These are phyloP conservation scores for Epinephelus malabaricus DNA, from an alignment of 2,797 vertebrate species.

Conservation along the genomic window DNA sequence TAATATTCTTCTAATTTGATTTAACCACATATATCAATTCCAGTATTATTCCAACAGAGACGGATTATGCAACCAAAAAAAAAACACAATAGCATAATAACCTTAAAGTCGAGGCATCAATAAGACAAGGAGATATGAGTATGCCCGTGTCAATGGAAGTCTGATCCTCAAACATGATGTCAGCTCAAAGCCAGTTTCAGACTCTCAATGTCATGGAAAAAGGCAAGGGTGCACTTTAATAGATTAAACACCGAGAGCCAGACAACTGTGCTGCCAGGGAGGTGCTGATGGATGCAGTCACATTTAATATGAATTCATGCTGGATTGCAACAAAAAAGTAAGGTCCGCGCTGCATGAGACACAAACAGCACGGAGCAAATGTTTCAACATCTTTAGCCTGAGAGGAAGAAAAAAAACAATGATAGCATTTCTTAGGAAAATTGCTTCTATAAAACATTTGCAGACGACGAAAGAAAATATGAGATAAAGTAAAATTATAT, in stretches of 20 bases:
- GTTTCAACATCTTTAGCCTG: constrained; percentile 32
- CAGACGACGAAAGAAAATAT: not conserved
- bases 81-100: constrained; percentile 66
- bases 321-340: constrained; percentile 58
- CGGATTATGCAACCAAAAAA: constrained; percentile 47
- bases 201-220: constrained; percentile 84
- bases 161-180: constrained; percentile 84
- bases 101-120: constrained; percentile 74
- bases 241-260: constrained; percentile 85
- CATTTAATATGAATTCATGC: constrained; percentile 79
- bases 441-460: not conserved
- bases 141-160: constrained; percentile 82
- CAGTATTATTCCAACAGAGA: constrained; percentile 49
- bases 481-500: not conserved
- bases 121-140: constrained; percentile 82
- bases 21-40: constrained; percentile 43
- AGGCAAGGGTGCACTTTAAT: constrained; percentile 85
- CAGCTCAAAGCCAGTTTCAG: constrained; percentile 86
- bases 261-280: constrained; percentile 79
- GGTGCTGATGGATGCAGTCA: constrained; percentile 85
- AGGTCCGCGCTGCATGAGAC: constrained; percentile 39
- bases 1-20: constrained; percentile 26
- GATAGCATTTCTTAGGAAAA: constrained; percentile 7
- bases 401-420: not conserved
- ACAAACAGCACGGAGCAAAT: constrained; percentile 38